These are phyloP conservation scores for Acrocyrtus sp. DNA, from an alignment of 2,888 invertebrate genomes.

Conservation along the genomic window DNA sequence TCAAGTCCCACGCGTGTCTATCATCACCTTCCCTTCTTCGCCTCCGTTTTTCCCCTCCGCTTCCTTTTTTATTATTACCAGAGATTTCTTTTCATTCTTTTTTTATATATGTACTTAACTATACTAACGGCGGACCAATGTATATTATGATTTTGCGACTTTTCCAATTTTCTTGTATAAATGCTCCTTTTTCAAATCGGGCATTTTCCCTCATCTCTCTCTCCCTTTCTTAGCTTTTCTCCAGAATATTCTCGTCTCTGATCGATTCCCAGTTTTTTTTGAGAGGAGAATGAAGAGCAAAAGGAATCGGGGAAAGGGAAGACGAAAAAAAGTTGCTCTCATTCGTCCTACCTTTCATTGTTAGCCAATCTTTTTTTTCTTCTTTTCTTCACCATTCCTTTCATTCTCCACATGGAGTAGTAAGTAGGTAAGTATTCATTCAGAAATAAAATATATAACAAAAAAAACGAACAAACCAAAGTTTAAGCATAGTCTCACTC, in stretches of 20 bases:
- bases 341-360: conserved; percentile 12
- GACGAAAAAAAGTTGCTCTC: conserved; percentile 18
- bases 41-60: too few relatives aligned
- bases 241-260: conserved; percentile 18
- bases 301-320: background rate
- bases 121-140: too few relatives aligned
- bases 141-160: too few relatives aligned
- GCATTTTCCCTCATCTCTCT: too few relatives aligned
- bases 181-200: too few relatives aligned
- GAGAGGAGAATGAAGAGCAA: conserved; percentile 8
- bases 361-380: conserved; percentile 33
- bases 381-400: conserved; percentile 14
- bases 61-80: conserved; percentile 17
- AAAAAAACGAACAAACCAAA: too few relatives aligned
- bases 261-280: conserved; percentile 28
- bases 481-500: too few relatives aligned
- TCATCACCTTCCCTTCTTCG: conserved; percentile 17
- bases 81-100: conserved; percentile 16
- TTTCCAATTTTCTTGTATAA: too few relatives aligned
- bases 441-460: too few relatives aligned
- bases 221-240: conserved; percentile 2
- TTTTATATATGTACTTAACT: conserved; percentile 1
- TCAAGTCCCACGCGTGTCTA: conserved; percentile 32
- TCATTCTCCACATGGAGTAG: background rate
- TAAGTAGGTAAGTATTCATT: too few relatives aligned